phyloP scores from a whole-genome alignment of 2,797 vertebrate genomes.

The Melanotaenia parkinsoni region DNA sequence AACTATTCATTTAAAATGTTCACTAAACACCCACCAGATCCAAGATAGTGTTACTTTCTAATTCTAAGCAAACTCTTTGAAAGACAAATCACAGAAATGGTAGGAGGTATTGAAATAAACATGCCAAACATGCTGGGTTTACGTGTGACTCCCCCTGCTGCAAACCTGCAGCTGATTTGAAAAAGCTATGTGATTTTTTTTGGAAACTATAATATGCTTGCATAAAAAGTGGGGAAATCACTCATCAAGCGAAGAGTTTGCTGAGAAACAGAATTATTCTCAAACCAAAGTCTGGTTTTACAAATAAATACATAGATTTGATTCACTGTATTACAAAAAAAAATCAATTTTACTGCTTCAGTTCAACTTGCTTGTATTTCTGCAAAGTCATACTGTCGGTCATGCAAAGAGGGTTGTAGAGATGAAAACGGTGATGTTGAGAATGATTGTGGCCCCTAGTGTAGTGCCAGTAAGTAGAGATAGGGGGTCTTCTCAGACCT shows the following conservation, averaged over 20 bases:
- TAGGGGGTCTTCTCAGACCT: constrained; percentile 57
- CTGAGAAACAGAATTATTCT: not conserved
- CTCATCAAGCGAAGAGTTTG: not conserved
- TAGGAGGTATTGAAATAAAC: not conserved
- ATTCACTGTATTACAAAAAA: not conserved
- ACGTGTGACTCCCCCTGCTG: not conserved
- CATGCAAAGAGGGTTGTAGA: not conserved
- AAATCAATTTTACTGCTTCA: not conserved
- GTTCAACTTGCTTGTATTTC: not conserved
- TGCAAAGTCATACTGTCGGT: too few relatives aligned
- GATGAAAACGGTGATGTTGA: constrained; percentile 24
- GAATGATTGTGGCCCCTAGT: constrained; percentile 17
- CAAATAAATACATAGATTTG: not conserved
- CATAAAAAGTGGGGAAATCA: not conserved
- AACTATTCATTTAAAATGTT: too few relatives aligned
- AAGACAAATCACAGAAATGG: not conserved
- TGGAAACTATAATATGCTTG: not conserved
- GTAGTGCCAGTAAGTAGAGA: constrained; percentile 33
- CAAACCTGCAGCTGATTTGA: not conserved
- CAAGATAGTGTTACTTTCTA: too few relatives aligned
- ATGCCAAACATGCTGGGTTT: not conserved
- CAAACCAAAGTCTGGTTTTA: not conserved
- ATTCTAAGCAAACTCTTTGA: not conserved
- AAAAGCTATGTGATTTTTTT: not conserved
- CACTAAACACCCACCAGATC: too few relatives aligned